phyloP scores from a whole-genome alignment of 2,888 invertebrate genomes.

The Chironomus riparius region DNA sequence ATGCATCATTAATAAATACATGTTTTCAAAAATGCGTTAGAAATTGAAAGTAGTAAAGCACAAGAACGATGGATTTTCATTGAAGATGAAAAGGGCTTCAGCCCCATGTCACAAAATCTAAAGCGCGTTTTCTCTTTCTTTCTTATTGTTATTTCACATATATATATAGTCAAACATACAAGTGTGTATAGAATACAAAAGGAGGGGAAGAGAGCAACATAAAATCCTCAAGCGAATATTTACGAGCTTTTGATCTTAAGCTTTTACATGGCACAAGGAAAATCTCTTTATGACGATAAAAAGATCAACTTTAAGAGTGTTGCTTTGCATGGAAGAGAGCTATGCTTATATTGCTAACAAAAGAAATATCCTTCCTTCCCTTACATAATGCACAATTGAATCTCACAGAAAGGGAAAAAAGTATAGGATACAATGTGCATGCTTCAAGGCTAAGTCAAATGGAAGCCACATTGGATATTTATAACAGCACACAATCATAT shows the following conservation, averaged over 20 bases:
- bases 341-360: background rate
- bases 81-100: slow-evolving; percentile 20
- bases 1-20: too few relatives aligned
- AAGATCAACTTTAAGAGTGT: slow-evolving; percentile 10
- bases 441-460: background rate
- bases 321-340: background rate
- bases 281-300: slow-evolving; percentile 23
- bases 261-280: slow-evolving; percentile 10
- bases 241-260: slow-evolving; percentile 27
- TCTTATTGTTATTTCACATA: background rate
- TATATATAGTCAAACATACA: background rate
- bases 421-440: background rate
- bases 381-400: background rate
- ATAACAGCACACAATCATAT: background rate
- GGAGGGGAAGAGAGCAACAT: background rate
- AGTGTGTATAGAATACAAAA: background rate
- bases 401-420: background rate
- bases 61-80: background rate
- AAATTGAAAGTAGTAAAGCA: background rate
- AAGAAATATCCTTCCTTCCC: background rate
- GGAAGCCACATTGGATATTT: background rate
- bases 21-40: too few relatives aligned
- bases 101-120: slow-evolving; percentile 23
- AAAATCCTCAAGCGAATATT: slow-evolving; percentile 22
- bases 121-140: slow-evolving; percentile 6